These are phyloP conservation scores for Yponomeuta evonymella DNA, from an alignment of 2,888 invertebrate species.

Conservation along the genomic window DNA sequence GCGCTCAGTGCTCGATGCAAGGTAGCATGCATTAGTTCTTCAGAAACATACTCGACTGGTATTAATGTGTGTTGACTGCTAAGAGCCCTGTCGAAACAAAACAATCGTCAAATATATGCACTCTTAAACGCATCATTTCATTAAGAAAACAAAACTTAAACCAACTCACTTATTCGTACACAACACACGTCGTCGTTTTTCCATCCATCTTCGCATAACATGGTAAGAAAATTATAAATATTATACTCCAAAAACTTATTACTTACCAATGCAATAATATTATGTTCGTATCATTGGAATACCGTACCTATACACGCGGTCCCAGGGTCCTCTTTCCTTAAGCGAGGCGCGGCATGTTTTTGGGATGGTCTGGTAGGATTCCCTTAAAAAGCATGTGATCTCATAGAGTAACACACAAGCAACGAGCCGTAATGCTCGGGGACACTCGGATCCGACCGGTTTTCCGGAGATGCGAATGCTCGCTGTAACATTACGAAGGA, in stretches of 20 bases:
- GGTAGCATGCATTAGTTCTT: constrained; percentile 70
- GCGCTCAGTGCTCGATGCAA: constrained; percentile 65
- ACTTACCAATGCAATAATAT: constrained; percentile 54
- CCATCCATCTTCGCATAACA: constrained; percentile 74
- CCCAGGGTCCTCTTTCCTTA: constrained; percentile 90
- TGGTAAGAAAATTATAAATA: constrained; percentile 62
- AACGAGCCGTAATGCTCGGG: constrained; percentile 90
- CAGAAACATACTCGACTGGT: constrained; percentile 75
- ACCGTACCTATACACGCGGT: constrained; percentile 82
- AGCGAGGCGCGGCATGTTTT: constrained; percentile 82
- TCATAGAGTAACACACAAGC: constrained; percentile 97
- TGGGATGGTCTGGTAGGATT: constrained; percentile 93
- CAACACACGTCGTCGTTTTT: constrained; percentile 71
- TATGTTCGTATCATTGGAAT: constrained; percentile 25
- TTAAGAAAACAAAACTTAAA: constrained; percentile 58
- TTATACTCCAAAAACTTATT: constrained; percentile 57
- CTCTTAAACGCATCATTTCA: constrained; percentile 54
- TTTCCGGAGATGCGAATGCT: constrained; percentile 78
- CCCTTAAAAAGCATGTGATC: constrained; percentile 96
- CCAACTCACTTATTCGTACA: constrained; percentile 73
- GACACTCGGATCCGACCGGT: constrained; percentile 87
- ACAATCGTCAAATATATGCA: constrained; percentile 69
- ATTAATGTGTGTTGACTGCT: constrained; percentile 77
- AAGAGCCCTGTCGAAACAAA: constrained; percentile 76
- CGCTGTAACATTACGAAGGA: constrained; percentile 52